phyloP scores from a whole-genome alignment of 1,140 invertebrate genomes.

The Caenorhabditis elegans region WBcel235 BX284606.5:755501-756000 shows the following conservation, averaged over 20 bases:
- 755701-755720: slow-evolving; percentile 46
- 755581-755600: not conserved
- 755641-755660: slow-evolving; percentile 34
- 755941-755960: slow-evolving; percentile 89
- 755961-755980: slow-evolving; percentile 95
- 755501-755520: slow-evolving; percentile 38
- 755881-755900: not conserved
- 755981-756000: slow-evolving; percentile 81
- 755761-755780: no score
- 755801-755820: no score
- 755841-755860: no score
- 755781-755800: no score
- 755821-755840: no score
- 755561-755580: slow-evolving; percentile 31
- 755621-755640: slow-evolving; percentile 17
- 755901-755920: slow-evolving; percentile 30
- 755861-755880: no score
- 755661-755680: slow-evolving; percentile 41
- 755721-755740: slow-evolving; percentile 56
- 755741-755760: not conserved
- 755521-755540: slow-evolving; percentile 25
- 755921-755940: slow-evolving; percentile 45
- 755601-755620: not conserved
- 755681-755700: slow-evolving; percentile 28
- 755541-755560: slow-evolving; percentile 43